phyloP scores from a whole-genome alignment of 2,797 vertebrate genomes.

The Enteromius argenteus region DNA sequence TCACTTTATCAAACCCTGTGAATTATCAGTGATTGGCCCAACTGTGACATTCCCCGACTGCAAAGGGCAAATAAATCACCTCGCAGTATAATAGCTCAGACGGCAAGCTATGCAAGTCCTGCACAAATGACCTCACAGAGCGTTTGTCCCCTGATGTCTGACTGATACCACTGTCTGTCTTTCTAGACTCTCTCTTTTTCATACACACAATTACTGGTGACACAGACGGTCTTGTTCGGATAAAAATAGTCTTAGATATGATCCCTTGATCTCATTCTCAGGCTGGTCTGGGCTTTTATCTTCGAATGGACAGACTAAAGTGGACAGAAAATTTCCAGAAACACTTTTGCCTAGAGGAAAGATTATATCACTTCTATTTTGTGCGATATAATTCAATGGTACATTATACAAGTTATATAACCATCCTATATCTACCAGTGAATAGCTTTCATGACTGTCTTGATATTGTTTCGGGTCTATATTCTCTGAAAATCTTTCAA shows the following conservation, averaged over 20 bases:
- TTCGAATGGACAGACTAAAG: slow-evolving; percentile 17
- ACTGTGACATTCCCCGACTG: slow-evolving; percentile 57
- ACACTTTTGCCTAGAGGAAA: slow-evolving; percentile 2
- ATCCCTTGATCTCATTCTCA: slow-evolving; percentile 46
- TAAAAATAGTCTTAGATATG: slow-evolving; percentile 41
- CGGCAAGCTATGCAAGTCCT: slow-evolving; percentile 45
- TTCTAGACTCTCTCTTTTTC: slow-evolving; percentile 31
- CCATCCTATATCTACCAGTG: neutral
- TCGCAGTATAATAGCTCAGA: slow-evolving; percentile 66
- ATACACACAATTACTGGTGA: slow-evolving; percentile 47
- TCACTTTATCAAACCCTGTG: slow-evolving; percentile 59
- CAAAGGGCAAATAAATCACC: slow-evolving; percentile 67
- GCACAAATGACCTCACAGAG: slow-evolving; percentile 54
- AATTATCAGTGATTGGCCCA: slow-evolving; percentile 70
- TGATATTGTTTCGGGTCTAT: neutral
- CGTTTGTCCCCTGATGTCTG: neutral
- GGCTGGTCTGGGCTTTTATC: slow-evolving; percentile 16
- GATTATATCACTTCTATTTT: slow-evolving; percentile 36
- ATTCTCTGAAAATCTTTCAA: neutral
- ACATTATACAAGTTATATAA: neutral
- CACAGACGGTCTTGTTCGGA: slow-evolving; percentile 18
- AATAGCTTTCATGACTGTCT: neutral
- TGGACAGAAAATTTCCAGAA: slow-evolving; percentile 16
- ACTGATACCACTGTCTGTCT: slow-evolving; percentile 35
- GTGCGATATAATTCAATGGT: neutral